These are phyloP conservation scores for Alcedo quadribrachys DNA, from an alignment of 2,797 vertebrate species.

Conservation along the genomic window DNA sequence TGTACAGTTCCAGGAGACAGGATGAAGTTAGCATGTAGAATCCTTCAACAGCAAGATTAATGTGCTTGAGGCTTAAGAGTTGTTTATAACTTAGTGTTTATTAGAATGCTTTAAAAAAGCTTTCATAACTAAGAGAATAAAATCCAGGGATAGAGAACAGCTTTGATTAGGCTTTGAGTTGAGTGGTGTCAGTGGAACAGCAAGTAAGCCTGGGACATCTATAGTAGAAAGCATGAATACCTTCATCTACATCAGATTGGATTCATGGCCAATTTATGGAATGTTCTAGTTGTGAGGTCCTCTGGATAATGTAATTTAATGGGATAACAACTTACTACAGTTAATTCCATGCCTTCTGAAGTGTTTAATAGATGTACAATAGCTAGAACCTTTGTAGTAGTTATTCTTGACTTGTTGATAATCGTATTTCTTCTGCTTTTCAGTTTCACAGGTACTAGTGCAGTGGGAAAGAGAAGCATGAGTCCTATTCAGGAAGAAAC, in stretches of 20 bases:
- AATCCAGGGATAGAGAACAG: background rate
- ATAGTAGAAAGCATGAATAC: background rate
- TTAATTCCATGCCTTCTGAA: background rate
- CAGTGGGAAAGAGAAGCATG: slow-evolving; percentile 85
- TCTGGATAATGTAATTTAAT: background rate
- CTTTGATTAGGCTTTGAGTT: background rate
- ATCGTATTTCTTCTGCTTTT: background rate
- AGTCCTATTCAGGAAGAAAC: slow-evolving; percentile 85
- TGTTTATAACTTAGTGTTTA: background rate
- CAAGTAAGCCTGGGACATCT: background rate
- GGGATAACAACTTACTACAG: background rate
- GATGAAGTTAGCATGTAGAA: background rate
- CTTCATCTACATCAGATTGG: background rate
- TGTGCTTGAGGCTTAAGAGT: background rate
- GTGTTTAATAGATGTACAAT: background rate
- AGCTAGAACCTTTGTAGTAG: background rate
- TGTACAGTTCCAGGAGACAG: background rate
- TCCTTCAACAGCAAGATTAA: background rate
- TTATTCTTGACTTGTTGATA: background rate
- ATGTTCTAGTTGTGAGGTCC: background rate
- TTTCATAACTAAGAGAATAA: background rate
- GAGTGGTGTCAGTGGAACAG: background rate
- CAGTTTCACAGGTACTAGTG: slow-evolving; percentile 72
- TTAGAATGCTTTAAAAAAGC: background rate
- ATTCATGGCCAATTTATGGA: background rate